These are phyloP conservation scores for Muschampia plurimacula DNA, from an alignment of 2,888 invertebrate genomes.

Conservation along the genomic window DNA sequence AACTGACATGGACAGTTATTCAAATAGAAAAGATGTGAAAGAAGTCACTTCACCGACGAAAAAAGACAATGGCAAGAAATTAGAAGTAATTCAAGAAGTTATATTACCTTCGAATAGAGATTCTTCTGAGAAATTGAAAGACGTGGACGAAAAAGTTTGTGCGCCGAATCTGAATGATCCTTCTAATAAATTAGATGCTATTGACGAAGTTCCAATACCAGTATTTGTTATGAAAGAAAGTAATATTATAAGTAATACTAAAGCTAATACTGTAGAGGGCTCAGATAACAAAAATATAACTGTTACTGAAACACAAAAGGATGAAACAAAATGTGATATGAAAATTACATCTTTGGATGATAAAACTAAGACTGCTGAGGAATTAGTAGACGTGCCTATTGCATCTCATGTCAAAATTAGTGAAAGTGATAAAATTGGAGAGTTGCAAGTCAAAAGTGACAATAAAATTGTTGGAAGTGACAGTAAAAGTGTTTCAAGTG, in stretches of 20 bases:
- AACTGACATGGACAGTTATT: not conserved
- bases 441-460: conserved; percentile 11
- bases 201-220: conserved; percentile 26
- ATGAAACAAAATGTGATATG: conserved; percentile 9
- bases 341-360: not conserved
- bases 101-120: not conserved
- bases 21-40: not conserved
- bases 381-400: conserved; percentile 1
- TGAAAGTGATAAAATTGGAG: conserved; percentile 3
- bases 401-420: not conserved
- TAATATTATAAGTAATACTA: conserved; percentile 24
- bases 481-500: conserved; percentile 34
- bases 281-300: not conserved
- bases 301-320: conserved; percentile 18
- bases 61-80: conserved; percentile 5
- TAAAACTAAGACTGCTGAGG: conserved; percentile 3
- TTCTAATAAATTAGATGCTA: conserved; percentile 27
- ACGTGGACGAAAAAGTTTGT: not conserved
- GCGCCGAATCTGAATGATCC: conserved; percentile 1
- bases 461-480: conserved; percentile 40
- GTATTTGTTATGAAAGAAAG: conserved; percentile 15
- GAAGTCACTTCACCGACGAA: not conserved
- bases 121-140: conserved; percentile 13
- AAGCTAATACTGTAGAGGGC: not conserved
- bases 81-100: conserved; percentile 9